phyloP scores from a whole-genome alignment of 2,888 invertebrate species.

The Conistra vaccinii region DNA sequence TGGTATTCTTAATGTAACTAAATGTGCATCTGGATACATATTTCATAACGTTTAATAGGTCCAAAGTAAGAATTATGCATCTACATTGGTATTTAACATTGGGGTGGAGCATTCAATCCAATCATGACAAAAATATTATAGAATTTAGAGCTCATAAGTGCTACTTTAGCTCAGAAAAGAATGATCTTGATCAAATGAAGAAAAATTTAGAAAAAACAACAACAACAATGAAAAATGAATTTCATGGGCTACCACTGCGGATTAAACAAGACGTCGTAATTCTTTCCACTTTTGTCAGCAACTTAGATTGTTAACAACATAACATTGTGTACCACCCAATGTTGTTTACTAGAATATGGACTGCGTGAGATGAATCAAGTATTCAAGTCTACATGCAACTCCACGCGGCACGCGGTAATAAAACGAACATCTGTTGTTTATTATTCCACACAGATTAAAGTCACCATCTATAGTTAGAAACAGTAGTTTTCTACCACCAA shows the following conservation, averaged over 20 bases:
- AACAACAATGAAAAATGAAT: no score
- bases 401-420: constrained; percentile 15
- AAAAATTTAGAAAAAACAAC: no score
- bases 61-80: neutral
- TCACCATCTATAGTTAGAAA: constrained; percentile 36
- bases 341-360: constrained; percentile 9
- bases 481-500: constrained; percentile 15
- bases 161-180: no score
- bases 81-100: neutral
- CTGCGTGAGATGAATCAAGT: constrained; percentile 8
- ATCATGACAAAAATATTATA: neutral
- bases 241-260: no score
- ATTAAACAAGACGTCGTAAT: neutral
- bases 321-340: neutral
- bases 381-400: constrained; percentile 29
- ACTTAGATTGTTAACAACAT: neutral
- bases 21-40: neutral
- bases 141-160: no score
- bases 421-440: constrained; percentile 41
- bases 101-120: neutral
- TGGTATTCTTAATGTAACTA: neutral
- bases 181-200: no score
- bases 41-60: neutral
- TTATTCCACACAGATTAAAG: constrained; percentile 27
- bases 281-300: neutral